Base-by-base conservation (phyloP, 2,888 invertebrate genomes). In the Chirona hameri region DNA sequence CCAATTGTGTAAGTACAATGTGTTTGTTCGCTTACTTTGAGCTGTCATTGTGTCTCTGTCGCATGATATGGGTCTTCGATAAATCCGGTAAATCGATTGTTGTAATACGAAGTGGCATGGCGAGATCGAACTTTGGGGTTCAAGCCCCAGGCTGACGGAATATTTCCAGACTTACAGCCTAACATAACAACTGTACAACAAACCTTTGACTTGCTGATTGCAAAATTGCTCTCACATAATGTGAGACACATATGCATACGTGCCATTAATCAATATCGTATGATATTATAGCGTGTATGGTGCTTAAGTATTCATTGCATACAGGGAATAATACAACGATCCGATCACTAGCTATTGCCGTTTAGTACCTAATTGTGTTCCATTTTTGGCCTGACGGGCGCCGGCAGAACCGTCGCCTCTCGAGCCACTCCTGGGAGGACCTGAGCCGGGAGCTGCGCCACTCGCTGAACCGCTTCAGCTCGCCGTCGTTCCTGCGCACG, bases 401-500 rank as follows among this genome's bases (percentile, higher is more conserved):
- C 24, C 7, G 69, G 9, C 69, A 72, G 72, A 18, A 72, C 72
- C 72, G 72, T 18, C 72, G 31, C 9, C 31, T 39, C 2, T 18
- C 31, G 39, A 39, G 27, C 27, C 29, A 72, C 14, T 72, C 72
- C 18, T 72, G 72, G 72, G 72, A 72, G 12, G 72, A 72, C 72
- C 72, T 72, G 31, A 39, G 72, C 72, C 29, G n/a, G 18, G 72
- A 72, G 39, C 72, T 72, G 31, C 72, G 21, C 31, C 72, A 72
- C 39, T 72, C 72, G 15, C 72, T 72, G 18, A 31, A 39, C 39
- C 72, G 39, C 31, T 72, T 72, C 72, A 72, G 72, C 72, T 72
- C 72, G 18, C 72, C 72, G 1, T 72, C 72, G 31, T 72, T 39
- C 21, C 72, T 72, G n/a, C 72, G 18, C 72, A 39, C 72, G 21